Evolutionary conservation across 1,140 invertebrate species (phyloP).

Genomic region (Maconellicoccus hirsutus): DNA sequence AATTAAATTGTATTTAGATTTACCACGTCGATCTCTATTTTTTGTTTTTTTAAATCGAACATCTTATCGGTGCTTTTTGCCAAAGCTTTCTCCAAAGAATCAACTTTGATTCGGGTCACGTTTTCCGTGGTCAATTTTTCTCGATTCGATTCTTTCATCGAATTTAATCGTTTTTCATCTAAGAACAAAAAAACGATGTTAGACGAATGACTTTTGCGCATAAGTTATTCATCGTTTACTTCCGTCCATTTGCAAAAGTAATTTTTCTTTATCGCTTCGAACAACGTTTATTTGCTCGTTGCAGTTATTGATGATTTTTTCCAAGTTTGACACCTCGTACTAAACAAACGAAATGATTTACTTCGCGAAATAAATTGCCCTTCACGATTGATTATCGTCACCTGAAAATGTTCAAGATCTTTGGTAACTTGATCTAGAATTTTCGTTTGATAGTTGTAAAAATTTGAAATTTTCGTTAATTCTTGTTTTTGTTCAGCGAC

Average conservation of each 20-base stretch:
- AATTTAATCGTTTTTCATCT: constrained; percentile 42
- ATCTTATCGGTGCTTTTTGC: constrained; percentile 43
- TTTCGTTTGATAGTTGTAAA: not conserved
- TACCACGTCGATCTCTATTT: constrained; percentile 43
- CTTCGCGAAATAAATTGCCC: not conserved
- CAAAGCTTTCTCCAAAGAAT: constrained; percentile 43
- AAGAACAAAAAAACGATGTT: not conserved
- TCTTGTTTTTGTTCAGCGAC: constrained; percentile 6
- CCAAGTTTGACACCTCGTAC: not conserved
- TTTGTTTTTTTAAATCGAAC: constrained; percentile 45
- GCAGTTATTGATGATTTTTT: not conserved
- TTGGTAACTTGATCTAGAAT: not conserved
- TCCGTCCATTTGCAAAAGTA: not conserved
- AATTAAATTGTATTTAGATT: too few relatives aligned
- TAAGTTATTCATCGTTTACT: constrained; percentile 30
- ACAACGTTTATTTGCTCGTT: not conserved
- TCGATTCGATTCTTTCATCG: constrained; percentile 36
- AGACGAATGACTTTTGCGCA: not conserved
- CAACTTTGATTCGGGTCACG: constrained; percentile 44
- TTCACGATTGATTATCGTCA: too few relatives aligned
- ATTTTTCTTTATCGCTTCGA: not conserved
- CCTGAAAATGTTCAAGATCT: not conserved
- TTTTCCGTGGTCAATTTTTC: constrained; percentile 49
- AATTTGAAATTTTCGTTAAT: not conserved
- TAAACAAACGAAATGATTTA: too few relatives aligned